Evolutionary conservation across 1,140 invertebrate genomes (phyloP).

Genomic region (Drosophila mayri): DNA sequence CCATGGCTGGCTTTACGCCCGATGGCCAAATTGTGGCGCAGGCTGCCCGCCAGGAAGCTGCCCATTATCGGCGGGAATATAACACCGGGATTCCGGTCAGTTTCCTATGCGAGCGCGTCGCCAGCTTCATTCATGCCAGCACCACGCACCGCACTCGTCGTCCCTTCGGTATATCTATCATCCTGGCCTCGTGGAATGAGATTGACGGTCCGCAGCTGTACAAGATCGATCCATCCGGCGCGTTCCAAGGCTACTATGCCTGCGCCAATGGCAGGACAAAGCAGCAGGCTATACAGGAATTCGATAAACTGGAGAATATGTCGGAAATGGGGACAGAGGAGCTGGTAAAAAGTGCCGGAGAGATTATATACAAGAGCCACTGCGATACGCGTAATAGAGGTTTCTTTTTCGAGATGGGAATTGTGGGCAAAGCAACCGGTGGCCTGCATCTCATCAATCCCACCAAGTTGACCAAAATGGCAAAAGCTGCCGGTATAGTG

Average conservation of each 20-base stretch:
- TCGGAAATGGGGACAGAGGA: conserved; percentile 94
- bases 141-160: conserved; percentile 97
- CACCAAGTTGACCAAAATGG: conserved; percentile 88
- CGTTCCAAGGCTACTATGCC: conserved; percentile 97
- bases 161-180: conserved; percentile 96
- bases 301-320: conserved; percentile 96
- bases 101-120: conserved; percentile 95
- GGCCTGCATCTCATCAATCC: conserved; percentile 92
- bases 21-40: conserved; percentile 97
- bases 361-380: conserved; percentile 98
- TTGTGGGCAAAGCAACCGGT: conserved; percentile 94
- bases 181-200: conserved; percentile 93
- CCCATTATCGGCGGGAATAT: conserved; percentile 94
- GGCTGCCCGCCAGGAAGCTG: conserved; percentile 94
- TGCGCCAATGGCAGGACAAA: conserved; percentile 99
- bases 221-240: conserved; percentile 97
- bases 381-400: conserved; percentile 99
- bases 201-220: conserved; percentile 94
- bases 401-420: conserved; percentile 98
- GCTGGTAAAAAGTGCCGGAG: conserved; percentile 96
- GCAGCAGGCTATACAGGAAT: conserved; percentile 99
- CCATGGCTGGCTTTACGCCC: conserved; percentile 96
- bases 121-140: conserved; percentile 98
- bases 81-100: conserved; percentile 94
- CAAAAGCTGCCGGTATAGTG: conserved; percentile 90